A percentile compares a stretch with the other conserved stretches of the same genome.
Evolutionary conservation across 2,797 vertebrate genomes (phyloP).

Genomic region (Poeciliopsis infans): DNA sequence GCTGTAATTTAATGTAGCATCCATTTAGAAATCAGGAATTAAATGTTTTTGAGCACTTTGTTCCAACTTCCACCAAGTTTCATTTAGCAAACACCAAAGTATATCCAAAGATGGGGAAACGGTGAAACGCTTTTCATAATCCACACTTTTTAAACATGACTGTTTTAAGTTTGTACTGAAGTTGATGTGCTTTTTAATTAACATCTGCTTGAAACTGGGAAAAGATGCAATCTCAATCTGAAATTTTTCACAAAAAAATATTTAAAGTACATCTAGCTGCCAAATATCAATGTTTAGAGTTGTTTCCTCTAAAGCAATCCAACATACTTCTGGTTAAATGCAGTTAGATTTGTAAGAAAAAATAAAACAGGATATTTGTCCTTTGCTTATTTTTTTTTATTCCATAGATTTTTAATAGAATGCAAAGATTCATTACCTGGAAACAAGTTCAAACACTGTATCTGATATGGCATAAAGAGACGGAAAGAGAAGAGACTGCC

Average conservation of each 20-base stretch:
- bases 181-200: neutral
- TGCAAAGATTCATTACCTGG: constrained; percentile 78
- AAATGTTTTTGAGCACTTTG: constrained; percentile 54
- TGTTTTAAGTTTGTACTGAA: neutral
- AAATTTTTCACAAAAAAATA: too few relatives aligned
- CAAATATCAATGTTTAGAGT: too few relatives aligned
- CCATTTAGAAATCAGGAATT: constrained; percentile 46
- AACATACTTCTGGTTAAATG: neutral
- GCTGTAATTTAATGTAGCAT: constrained; percentile 47
- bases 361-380: neutral
- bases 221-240: too few relatives aligned
- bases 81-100: neutral
- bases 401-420: constrained; percentile 85
- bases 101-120: neutral
- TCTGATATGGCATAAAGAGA: constrained; percentile 75
- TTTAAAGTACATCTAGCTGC: too few relatives aligned
- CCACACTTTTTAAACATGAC: neutral
- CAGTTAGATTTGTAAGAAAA: neutral
- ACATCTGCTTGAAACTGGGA: neutral
- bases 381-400: constrained; percentile 83
- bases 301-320: neutral
- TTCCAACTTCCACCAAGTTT: constrained; percentile 2
- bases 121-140: neutral
- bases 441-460: constrained; percentile 82
- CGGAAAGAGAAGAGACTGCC: constrained; percentile 69